phyloP scores from a whole-genome alignment of 2,113 vertebrate genomes.

The Halichoeres trimaculatus region DNA sequence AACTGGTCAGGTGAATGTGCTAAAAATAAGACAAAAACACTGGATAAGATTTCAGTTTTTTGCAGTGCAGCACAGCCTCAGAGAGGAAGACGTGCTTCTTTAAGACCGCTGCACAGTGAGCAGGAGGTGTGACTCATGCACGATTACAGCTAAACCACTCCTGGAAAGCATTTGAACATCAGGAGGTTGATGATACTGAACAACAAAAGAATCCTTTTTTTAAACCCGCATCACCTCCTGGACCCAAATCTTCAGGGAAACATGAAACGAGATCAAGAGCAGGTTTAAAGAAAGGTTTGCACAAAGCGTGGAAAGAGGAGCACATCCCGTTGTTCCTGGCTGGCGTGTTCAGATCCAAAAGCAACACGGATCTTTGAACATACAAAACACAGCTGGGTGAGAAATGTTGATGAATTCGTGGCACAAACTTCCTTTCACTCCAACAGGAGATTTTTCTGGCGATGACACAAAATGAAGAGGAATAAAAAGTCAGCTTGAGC shows the following conservation, averaged over 20 bases:
- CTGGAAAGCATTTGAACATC: conserved; percentile 24
- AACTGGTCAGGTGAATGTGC: too few species aligned
- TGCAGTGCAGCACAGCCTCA: too few species aligned
- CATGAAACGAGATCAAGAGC: conserved; percentile 44
- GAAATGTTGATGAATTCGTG: conserved; percentile 39
- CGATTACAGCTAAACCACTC: conserved; percentile 3
- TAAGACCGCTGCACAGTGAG: neutral
- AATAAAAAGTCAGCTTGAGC: conserved; percentile 51
- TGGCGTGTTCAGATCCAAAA: conserved; percentile 3
- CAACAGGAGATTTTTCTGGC: conserved; percentile 20
- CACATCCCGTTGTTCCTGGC: conserved; percentile 25
- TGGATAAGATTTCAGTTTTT: too few species aligned
- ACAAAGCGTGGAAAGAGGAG: conserved; percentile 1
- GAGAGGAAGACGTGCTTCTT: too few species aligned
- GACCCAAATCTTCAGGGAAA: conserved; percentile 33
- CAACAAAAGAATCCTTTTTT: conserved; percentile 33
- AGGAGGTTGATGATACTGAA: conserved; percentile 9
- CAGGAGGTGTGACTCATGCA: conserved; percentile 21
- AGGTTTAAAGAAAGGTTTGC: neutral
- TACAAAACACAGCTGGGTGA: conserved; percentile 18
- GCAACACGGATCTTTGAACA: conserved; percentile 23
- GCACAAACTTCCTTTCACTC: conserved; percentile 15
- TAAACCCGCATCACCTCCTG: conserved; percentile 22
- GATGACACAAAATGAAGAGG: conserved; percentile 50
- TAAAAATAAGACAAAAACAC: too few species aligned